Evolutionary conservation across 2,113 vertebrate species (phyloP).

Genomic region (Rhinopomastus cyanomelas): DNA sequence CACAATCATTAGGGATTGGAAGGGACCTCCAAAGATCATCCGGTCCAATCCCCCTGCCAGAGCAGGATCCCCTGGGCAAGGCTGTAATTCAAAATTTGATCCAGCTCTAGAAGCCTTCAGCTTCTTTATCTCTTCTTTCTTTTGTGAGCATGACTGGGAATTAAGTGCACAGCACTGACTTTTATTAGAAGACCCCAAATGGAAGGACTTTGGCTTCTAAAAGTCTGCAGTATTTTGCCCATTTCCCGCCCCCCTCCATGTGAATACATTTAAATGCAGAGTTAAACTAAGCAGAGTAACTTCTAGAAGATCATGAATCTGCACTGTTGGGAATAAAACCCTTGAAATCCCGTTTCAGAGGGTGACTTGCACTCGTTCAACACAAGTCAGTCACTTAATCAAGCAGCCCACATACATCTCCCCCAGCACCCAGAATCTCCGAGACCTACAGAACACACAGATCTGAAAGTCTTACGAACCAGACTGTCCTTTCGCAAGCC

Average conservation of each 20-base stretch:
- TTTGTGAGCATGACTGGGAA: not conserved
- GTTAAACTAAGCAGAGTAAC: not conserved
- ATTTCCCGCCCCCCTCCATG: not conserved
- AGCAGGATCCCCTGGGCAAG: not conserved
- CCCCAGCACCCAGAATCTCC: accelerated
- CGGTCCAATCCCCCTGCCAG: no score
- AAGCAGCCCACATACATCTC: not conserved
- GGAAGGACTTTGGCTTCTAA: not conserved
- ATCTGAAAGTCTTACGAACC: not conserved
- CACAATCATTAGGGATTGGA: no score
- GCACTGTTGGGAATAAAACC: not conserved
- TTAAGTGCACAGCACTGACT: not conserved
- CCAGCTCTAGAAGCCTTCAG: not conserved
- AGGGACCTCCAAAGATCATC: no score
- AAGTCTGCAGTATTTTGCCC: not conserved
- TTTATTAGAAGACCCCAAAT: not conserved
- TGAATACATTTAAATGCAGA: not conserved
- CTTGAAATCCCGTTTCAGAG: not conserved
- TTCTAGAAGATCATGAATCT: not conserved
- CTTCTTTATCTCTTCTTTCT: not conserved
- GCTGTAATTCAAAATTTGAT: not conserved
- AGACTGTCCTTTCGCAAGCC: not conserved
- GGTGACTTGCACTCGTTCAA: not conserved
- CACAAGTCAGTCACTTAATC: not conserved
- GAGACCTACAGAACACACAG: no score